Percentiles rank a stretch among this genome's conserved stretches.
phyloP scores from a whole-genome alignment of 1,140 invertebrate genomes.

The Drosophila nikananu region DNA sequence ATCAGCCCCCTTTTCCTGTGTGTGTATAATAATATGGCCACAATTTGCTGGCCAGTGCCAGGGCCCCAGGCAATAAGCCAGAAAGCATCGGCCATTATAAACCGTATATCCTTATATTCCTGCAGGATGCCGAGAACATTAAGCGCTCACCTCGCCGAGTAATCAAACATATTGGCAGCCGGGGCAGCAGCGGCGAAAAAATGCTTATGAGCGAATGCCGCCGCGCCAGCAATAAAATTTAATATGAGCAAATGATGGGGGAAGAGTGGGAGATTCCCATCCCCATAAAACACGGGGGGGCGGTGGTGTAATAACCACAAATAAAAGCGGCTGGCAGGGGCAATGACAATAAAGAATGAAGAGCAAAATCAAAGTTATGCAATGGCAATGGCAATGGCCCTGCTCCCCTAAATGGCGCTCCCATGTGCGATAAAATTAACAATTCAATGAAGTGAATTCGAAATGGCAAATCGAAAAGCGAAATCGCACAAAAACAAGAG shows the following conservation, averaged over 20 bases:
- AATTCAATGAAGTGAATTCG: constrained; percentile 81
- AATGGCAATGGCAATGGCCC: constrained; percentile 19
- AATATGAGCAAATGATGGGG: constrained; percentile 54
- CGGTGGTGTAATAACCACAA: constrained; percentile 70
- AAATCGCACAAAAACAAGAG: constrained; percentile 40
- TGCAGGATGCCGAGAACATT: constrained; percentile 31
- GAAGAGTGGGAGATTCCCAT: background rate
- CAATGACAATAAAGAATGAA: constrained; percentile 74
- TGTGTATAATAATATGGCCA: constrained; percentile 21
- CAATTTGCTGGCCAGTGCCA: constrained; percentile 34
- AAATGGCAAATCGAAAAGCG: constrained; percentile 74
- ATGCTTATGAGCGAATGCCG: constrained; percentile 59
- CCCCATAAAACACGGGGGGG: background rate
- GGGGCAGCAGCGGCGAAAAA: constrained; percentile 18
- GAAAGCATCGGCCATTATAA: constrained; percentile 18
- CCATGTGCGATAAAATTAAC: constrained; percentile 71
- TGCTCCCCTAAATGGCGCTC: constrained; percentile 1
- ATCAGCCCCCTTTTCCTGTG: background rate
- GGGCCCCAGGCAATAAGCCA: constrained; percentile 33
- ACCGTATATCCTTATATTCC: constrained; percentile 7
- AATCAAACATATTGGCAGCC: constrained; percentile 59
- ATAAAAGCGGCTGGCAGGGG: constrained; percentile 54
- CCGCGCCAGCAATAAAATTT: constrained; percentile 70
- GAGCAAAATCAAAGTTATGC: constrained; percentile 46
- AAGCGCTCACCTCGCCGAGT: constrained; percentile 36